Percentiles rank a stretch among this genome's conserved stretches.
phyloP scores from a whole-genome alignment of 2,797 vertebrate species.

The Alcedo quadribrachys region DNA sequence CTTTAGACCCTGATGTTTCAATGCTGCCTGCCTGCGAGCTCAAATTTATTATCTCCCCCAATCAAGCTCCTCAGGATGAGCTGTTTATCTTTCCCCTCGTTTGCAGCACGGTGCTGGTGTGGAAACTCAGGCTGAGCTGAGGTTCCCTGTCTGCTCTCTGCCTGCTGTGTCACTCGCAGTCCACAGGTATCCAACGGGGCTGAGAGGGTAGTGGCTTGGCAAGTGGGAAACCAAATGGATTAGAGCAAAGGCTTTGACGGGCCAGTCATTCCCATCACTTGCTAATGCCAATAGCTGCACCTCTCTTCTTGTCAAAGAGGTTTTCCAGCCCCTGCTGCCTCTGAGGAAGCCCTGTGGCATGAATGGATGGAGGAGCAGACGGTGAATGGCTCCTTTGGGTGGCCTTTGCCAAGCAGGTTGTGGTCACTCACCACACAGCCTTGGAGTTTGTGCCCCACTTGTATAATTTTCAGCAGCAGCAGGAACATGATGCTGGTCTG shows the following conservation, averaged over 20 bases:
- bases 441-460: background rate
- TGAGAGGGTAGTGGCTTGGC: background rate
- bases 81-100: constrained; percentile 7
- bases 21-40: background rate
- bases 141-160: background rate
- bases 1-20: constrained; percentile 49
- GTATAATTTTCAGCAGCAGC: background rate
- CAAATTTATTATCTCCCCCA: constrained; percentile 44
- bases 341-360: background rate
- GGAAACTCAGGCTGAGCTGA: background rate
- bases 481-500: fast-evolving
- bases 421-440: background rate
- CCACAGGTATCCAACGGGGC: background rate
- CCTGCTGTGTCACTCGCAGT: background rate
- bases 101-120: background rate
- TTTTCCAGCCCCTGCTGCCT: background rate
- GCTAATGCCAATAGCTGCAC: background rate
- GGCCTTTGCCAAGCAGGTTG: background rate
- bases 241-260: background rate
- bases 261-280: fast-evolving
- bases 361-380: background rate
- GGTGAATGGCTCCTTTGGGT: background rate
- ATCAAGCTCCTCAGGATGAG: constrained; percentile 17
- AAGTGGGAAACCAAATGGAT: background rate
- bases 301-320: background rate